phyloP scores from a whole-genome alignment of 2,888 invertebrate genomes.

The Oscheius onirici region DNA sequence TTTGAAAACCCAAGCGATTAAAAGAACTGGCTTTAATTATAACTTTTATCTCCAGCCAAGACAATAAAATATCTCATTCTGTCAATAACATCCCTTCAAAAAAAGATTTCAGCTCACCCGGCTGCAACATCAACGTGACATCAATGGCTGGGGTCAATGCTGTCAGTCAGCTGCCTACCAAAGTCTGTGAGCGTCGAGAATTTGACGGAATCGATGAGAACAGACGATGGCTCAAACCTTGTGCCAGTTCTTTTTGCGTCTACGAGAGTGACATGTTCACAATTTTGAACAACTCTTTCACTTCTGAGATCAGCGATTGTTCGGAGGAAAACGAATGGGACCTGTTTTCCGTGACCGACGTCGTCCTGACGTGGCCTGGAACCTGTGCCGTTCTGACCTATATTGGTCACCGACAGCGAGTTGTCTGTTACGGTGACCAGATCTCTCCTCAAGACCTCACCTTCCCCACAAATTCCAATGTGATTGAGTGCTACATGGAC shows the following conservation, averaged over 20 bases:
- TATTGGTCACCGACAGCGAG: constrained; percentile 28
- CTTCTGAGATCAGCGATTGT: constrained; percentile 11
- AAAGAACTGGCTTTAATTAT: too few relatives aligned
- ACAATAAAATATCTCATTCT: too few relatives aligned
- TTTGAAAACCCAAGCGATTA: too few relatives aligned
- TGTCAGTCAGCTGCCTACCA: constrained; percentile 35
- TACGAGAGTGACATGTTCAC: constrained; percentile 12
- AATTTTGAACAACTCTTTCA: not conserved
- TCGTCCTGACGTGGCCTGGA: constrained; percentile 44
- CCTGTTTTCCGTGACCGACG: constrained; percentile 43
- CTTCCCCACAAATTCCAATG: constrained; percentile 31
- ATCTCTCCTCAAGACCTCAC: constrained; percentile 1
- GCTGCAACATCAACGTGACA: constrained; percentile 44
- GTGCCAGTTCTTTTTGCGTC: constrained; percentile 46
- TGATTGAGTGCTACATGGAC: constrained; percentile 48
- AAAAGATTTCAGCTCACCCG: constrained; percentile 36
- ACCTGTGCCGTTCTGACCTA: constrained; percentile 46
- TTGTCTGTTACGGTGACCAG: constrained; percentile 6
- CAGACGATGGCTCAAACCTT: constrained; percentile 43
- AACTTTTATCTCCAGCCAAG: too few relatives aligned
- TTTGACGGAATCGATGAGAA: constrained; percentile 36
- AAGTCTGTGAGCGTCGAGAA: constrained; percentile 42
- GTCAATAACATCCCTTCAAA: too few relatives aligned
- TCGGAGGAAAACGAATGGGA: constrained; percentile 40
- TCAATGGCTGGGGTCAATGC: constrained; percentile 21